phyloP scores from a whole-genome alignment of 2,888 invertebrate species.

The Dusona sp. region DNA sequence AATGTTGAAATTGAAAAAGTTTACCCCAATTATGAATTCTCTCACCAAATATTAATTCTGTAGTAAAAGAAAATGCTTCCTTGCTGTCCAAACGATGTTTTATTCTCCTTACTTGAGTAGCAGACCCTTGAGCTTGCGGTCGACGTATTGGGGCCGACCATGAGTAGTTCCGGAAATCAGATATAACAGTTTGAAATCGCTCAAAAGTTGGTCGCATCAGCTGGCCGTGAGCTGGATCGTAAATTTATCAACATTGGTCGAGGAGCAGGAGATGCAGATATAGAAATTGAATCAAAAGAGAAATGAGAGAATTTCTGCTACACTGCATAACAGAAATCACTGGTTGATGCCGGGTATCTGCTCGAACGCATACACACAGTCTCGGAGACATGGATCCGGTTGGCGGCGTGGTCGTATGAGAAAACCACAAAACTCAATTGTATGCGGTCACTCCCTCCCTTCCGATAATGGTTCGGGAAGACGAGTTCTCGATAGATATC shows the following conservation, averaged over 20 bases:
- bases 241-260: slow-evolving; percentile 23
- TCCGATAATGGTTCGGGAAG: slow-evolving; percentile 59
- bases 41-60: background rate
- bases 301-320: slow-evolving; percentile 43
- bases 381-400: slow-evolving; percentile 14
- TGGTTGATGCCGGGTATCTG: slow-evolving; percentile 34
- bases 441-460: slow-evolving; percentile 52
- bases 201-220: slow-evolving; percentile 46
- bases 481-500: slow-evolving; percentile 62
- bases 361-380: background rate
- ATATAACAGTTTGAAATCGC: background rate
- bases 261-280: background rate
- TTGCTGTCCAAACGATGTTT: background rate
- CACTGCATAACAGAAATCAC: slow-evolving; percentile 45
- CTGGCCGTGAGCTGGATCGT: slow-evolving; percentile 23
- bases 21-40: slow-evolving; percentile 1
- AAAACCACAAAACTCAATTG: slow-evolving; percentile 61
- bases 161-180: background rate
- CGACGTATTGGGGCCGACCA: background rate
- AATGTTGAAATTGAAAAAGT: slow-evolving; percentile 8
- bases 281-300: slow-evolving; percentile 51
- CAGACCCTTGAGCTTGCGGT: background rate
- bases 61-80: background rate
- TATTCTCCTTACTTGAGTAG: background rate
- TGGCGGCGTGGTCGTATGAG: slow-evolving; percentile 40